Evolutionary conservation across 2,113 vertebrate genomes (phyloP).

Genomic region (Rhinopomastus cyanomelas): DNA sequence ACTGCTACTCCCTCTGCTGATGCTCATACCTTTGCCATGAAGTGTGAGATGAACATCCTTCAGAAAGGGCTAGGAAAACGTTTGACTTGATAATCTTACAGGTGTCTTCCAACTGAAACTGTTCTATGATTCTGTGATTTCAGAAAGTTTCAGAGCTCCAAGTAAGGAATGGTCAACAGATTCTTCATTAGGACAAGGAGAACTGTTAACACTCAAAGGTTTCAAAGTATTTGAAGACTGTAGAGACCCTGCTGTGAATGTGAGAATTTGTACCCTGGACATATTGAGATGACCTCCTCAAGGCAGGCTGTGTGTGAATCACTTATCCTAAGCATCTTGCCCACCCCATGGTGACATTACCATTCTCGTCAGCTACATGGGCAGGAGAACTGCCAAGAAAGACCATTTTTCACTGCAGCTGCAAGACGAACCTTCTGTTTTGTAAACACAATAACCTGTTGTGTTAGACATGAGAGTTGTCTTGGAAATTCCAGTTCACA

Average conservation of each 20-base stretch:
- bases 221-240: neutral
- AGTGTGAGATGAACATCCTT: neutral
- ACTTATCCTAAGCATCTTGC: neutral
- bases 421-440: neutral
- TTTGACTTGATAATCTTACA: no score
- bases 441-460: neutral
- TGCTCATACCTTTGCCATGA: neutral
- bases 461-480: neutral
- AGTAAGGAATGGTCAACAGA: accelerated
- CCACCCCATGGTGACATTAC: accelerated
- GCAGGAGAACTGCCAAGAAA: neutral
- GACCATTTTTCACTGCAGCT: neutral
- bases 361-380: neutral
- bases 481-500: neutral
- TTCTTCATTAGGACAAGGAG: neutral
- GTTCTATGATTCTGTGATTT: no score
- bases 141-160: neutral
- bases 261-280: neutral
- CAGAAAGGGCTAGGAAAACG: no score
- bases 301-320: neutral
- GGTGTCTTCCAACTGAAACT: no score
- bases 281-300: neutral
- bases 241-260: neutral
- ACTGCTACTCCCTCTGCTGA: neutral
- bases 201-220: neutral